These are phyloP conservation scores for Drosophila formosana DNA, from an alignment of 2,888 invertebrate species.

Conservation along the genomic window DNA sequence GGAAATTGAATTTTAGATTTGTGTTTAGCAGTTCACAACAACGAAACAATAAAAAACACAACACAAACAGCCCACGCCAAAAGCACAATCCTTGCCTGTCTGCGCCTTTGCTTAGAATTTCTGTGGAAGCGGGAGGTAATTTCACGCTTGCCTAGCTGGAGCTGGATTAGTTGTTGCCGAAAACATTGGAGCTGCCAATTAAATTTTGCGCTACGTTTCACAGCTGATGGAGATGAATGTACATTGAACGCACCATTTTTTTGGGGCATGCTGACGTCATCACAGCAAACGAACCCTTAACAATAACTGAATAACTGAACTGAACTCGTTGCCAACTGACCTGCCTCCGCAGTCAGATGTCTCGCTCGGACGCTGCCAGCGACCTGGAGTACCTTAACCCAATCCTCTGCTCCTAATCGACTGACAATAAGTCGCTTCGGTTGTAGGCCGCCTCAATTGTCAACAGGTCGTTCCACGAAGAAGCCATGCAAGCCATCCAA, in stretches of 20 bases:
- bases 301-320: background rate
- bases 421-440: slow-evolving; percentile 26
- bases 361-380: slow-evolving; percentile 10
- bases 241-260: background rate
- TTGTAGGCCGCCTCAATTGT: slow-evolving; percentile 51
- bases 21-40: slow-evolving; percentile 9
- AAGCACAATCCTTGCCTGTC: slow-evolving; percentile 17
- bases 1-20: slow-evolving; percentile 31
- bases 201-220: slow-evolving; percentile 64
- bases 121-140: background rate
- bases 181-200: slow-evolving; percentile 62
- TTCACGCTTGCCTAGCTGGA: slow-evolving; percentile 25
- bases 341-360: background rate
- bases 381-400: slow-evolving; percentile 47
- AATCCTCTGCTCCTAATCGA: slow-evolving; percentile 15
- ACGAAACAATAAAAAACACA: slow-evolving; percentile 14
- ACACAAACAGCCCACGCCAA: slow-evolving; percentile 18
- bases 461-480: slow-evolving; percentile 28
- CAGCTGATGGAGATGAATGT: slow-evolving; percentile 46
- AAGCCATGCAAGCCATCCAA: slow-evolving; percentile 43
- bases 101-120: slow-evolving; percentile 15
- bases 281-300: slow-evolving; percentile 13
- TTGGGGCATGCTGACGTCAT: slow-evolving; percentile 60
- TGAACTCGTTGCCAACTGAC: background rate
- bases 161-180: slow-evolving; percentile 39